Conservation (phyloP, 2,113 vertebrate genomes). For the Oryzias javanicus region DNA sequence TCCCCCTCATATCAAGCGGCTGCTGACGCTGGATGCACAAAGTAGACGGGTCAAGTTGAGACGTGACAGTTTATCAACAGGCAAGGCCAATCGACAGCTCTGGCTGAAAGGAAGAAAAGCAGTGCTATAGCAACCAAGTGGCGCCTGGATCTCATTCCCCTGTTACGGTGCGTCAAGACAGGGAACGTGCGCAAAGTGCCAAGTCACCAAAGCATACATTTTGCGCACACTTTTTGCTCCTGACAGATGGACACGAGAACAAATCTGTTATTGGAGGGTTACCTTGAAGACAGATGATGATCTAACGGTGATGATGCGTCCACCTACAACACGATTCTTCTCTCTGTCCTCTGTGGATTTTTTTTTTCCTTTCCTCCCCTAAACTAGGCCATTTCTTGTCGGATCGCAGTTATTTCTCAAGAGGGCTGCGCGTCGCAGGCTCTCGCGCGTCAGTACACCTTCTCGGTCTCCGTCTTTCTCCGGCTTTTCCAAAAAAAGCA, state of each 20-base stretch:
- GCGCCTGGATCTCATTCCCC: conserved; percentile 42
- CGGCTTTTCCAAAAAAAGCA: conserved; percentile 69
- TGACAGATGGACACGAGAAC: conserved; percentile 33
- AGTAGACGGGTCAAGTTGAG: conserved; percentile 37
- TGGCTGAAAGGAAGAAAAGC: conserved; percentile 34
- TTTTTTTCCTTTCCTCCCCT: not conserved
- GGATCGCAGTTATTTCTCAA: conserved; percentile 66
- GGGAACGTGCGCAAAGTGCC: conserved; percentile 66
- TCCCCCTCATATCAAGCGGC: conserved; percentile 44
- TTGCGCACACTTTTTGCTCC: conserved; percentile 54
- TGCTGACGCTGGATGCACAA: conserved; percentile 32
- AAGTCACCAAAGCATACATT: conserved; percentile 63
- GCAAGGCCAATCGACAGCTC: conserved; percentile 60
- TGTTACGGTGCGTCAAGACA: conserved; percentile 70
- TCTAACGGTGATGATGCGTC: conserved; percentile 41
- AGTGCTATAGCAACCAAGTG: conserved; percentile 61
- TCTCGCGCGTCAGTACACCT: conserved; percentile 70
- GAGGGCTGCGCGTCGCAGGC: conserved; percentile 68
- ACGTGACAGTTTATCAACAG: conserved; percentile 71
- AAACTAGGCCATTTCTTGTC: conserved; percentile 71
- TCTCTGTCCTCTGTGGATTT: conserved; percentile 38
- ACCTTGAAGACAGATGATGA: conserved; percentile 65
- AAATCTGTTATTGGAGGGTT: conserved; percentile 50
- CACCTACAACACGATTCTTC: conserved; percentile 52
- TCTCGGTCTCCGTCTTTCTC: conserved; percentile 71